Conservation (phyloP, 1,140 invertebrate genomes). For the Schlechtendalia chinensis region DNA sequence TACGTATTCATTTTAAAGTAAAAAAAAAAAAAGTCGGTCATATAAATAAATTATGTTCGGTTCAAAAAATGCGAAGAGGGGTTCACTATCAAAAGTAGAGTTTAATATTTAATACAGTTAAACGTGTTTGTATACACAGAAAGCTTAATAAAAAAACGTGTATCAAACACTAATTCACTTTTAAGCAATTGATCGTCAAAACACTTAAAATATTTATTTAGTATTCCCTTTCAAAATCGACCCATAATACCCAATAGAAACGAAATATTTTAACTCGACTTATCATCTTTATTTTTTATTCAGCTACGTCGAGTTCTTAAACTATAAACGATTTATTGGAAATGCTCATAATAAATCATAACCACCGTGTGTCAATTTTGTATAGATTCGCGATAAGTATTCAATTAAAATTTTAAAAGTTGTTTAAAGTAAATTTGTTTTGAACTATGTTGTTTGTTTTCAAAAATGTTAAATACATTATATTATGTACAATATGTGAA, state of each 20-base stretch:
- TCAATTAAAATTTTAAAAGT: too few relatives aligned
- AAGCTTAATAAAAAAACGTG: neutral
- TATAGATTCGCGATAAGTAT: too few relatives aligned
- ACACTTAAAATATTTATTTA: slow-evolving; percentile 34
- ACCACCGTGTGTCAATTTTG: too few relatives aligned
- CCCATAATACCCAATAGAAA: neutral
- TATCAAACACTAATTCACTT: slow-evolving; percentile 5
- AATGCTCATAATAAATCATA: too few relatives aligned
- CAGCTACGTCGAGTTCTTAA: too few relatives aligned
- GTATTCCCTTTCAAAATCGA: neutral
- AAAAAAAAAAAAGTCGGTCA: slow-evolving; percentile 27
- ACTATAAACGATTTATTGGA: too few relatives aligned
- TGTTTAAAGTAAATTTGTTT: too few relatives aligned
- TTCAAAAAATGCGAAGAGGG: slow-evolving; percentile 24
- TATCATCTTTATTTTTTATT: neutral
- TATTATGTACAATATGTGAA: neutral
- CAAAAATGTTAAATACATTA: too few relatives aligned
- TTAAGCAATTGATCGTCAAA: slow-evolving; percentile 25
- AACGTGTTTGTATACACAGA: slow-evolving; percentile 34
- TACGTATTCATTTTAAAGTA: slow-evolving; percentile 49
- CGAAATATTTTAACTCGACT: neutral
- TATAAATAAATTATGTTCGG: slow-evolving; percentile 48
- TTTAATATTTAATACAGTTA: slow-evolving; percentile 48
- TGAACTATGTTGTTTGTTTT: too few relatives aligned
- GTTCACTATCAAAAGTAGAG: slow-evolving; percentile 47